Base-by-base conservation (phyloP, 1,140 invertebrate species). In the Ylistrum balloti region DNA sequence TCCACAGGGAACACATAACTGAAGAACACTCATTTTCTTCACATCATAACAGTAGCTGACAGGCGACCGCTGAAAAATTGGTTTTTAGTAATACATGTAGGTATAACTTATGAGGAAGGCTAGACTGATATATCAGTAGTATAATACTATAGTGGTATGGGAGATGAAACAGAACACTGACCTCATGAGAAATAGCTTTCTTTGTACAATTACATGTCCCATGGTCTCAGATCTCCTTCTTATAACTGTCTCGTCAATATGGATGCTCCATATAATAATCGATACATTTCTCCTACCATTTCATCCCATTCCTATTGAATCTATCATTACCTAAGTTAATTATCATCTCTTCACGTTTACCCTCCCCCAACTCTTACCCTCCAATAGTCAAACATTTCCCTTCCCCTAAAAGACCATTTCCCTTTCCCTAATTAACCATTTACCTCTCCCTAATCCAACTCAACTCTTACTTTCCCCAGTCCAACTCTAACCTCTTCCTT, bases 121-220 rank as follows among this genome's bases (percentile, higher is more conserved):
- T n/a, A 74, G 56, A 74, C 56, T 28, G 56, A 74, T 74, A 74
- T 28, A n/a, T 74, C 28, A 74, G 56, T n/a, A 74, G n/a, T n/a
- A n/a, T n/a, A n/a, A n/a, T n/a, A n/a, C n/a, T n/a, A n/a, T n/a
- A n/a, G n/a, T n/a, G n/a, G 45, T 17, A 10, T 48, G 45, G 13
- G 13, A 48, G 45, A 17, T 20, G 45, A 48, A 17, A 48, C 45
- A 48, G 45, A 22, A 48, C 45, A 48, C 20, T 48, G 45, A 48
- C 45, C 22, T 48, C n/a, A n/a, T n/a, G n/a, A 48, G 45, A 48
- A 48, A 9, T 17, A 48, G 11, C 45, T 48, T 10, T 22, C n/a
- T 48, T 48, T 48, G 15, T 22, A 48, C 13, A 22, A 22, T 48
- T 13, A 13, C 20, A 10, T 48, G n/a, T 11, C 13, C 22, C 22